A percentile compares a stretch with the other conserved stretches of the same genome.
phyloP scores from a whole-genome alignment of 2,113 vertebrate species.

The Calyptomena viridis region DNA sequence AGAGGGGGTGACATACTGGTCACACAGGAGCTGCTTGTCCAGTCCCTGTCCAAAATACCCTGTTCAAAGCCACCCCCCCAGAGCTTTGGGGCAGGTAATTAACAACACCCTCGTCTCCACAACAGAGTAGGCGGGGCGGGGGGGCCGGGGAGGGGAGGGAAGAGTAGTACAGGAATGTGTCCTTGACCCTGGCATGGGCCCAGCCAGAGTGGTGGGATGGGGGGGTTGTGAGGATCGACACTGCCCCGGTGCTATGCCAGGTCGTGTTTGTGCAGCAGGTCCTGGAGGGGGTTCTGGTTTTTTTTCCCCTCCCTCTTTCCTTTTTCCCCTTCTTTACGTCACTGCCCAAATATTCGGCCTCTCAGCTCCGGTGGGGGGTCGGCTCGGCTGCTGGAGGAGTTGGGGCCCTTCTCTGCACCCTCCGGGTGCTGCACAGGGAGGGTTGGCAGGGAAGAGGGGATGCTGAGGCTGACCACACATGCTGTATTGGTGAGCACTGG shows the following conservation, averaged over 20 bases:
- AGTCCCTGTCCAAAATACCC: neutral
- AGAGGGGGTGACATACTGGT: neutral
- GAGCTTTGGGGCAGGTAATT: neutral
- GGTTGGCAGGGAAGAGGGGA: neutral
- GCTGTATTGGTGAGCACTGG: neutral
- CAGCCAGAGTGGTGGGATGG: neutral
- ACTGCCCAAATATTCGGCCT: constrained; percentile 17
- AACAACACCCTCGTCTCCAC: neutral
- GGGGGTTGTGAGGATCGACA: neutral
- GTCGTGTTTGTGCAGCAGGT: neutral
- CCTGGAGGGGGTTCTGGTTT: neutral
- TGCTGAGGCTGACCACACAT: neutral
- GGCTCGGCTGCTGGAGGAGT: neutral
- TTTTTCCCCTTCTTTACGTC: constrained; percentile 46
- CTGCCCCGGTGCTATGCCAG: neutral
- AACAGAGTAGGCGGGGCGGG: accelerated
- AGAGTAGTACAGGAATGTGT: neutral
- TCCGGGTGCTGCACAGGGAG: neutral
- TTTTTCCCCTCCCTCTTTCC: neutral
- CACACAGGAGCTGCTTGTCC: neutral
- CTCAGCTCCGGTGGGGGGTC: neutral
- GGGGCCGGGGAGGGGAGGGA: neutral
- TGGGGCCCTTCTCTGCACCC: constrained; percentile 4
- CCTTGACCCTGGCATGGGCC: neutral
- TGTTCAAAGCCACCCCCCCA: neutral